Evolutionary conservation across 2,888 invertebrate genomes (phyloP).

Genomic region (Vannuccia rotundouncinata): DNA sequence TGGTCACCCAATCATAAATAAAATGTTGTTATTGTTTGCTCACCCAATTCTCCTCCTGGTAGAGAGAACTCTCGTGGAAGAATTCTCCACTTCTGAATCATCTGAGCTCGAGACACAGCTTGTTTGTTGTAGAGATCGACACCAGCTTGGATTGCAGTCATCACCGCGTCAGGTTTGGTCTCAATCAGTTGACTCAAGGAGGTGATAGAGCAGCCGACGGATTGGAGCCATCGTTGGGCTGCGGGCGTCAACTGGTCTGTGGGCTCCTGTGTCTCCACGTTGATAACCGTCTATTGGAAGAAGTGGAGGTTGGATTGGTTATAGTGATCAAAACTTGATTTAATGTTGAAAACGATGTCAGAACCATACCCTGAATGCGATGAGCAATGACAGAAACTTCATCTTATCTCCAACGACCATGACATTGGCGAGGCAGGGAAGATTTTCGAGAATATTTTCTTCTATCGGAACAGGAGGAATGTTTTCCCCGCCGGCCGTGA

Average conservation of each 20-base stretch:
- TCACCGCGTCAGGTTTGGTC: slow-evolving; percentile 57
- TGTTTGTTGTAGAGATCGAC: slow-evolving; percentile 65
- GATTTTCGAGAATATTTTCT: slow-evolving; percentile 68
- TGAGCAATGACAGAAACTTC: slow-evolving; percentile 75
- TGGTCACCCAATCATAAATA: no score
- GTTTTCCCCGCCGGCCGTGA: slow-evolving; percentile 90
- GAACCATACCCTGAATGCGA: slow-evolving; percentile 66
- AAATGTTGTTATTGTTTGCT: no score
- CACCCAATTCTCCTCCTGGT: slow-evolving; percentile 78
- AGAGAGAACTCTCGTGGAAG: slow-evolving; percentile 78
- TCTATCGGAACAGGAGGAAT: slow-evolving; percentile 77
- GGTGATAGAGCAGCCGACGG: neutral
- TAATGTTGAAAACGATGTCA: no score
- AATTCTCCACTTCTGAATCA: slow-evolving; percentile 76
- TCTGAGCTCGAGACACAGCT: slow-evolving; percentile 78
- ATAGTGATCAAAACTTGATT: no score
- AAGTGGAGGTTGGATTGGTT: no score
- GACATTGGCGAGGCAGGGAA: slow-evolving; percentile 70
- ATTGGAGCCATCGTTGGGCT: neutral
- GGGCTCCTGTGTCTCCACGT: neutral
- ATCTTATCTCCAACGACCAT: slow-evolving; percentile 77
- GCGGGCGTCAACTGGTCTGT: neutral
- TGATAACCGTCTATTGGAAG: neutral
- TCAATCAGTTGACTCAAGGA: slow-evolving; percentile 51
- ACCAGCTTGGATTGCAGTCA: slow-evolving; percentile 71